A percentile compares a stretch with the other conserved stretches of the same genome.
phyloP scores from a whole-genome alignment of 2,113 vertebrate genomes.

The Hepsetus odoe region DNA sequence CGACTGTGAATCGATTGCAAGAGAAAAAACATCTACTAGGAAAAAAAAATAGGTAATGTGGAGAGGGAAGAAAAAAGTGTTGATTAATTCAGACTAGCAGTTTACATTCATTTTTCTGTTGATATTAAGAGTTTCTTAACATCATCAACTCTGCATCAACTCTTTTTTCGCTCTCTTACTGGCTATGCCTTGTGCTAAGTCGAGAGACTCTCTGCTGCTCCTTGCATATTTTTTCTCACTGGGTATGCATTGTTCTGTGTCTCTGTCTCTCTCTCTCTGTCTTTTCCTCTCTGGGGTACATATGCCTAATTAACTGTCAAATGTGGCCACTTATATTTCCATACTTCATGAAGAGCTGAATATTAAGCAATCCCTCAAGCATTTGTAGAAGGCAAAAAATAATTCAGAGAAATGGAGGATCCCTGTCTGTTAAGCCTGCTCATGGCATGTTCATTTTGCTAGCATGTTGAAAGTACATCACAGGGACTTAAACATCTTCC shows the following conservation, averaged over 20 bases:
- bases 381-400: not conserved
- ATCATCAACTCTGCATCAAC: not conserved
- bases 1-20: slow-evolving; percentile 52
- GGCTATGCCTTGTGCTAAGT: not conserved
- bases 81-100: slow-evolving; percentile 53
- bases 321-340: slow-evolving; percentile 54
- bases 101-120: slow-evolving; percentile 22
- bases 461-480: slow-evolving; percentile 32
- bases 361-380: slow-evolving; percentile 12
- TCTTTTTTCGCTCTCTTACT: not conserved
- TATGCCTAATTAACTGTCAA: slow-evolving; percentile 62
- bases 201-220: not conserved
- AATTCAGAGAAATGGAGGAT: not conserved
- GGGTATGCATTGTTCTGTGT: not conserved
- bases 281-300: slow-evolving; percentile 42
- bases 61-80: not conserved
- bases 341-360: slow-evolving; percentile 52
- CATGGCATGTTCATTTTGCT: too few species aligned
- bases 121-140: not conserved
- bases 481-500: slow-evolving; percentile 39
- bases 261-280: slow-evolving; percentile 21
- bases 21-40: slow-evolving; percentile 52
- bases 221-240: not conserved
- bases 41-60: not conserved
- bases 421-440: slow-evolving; percentile 19